These are phyloP conservation scores for Mustelus asterias DNA, from an alignment of 2,113 vertebrate genomes.

Conservation along the genomic window DNA sequence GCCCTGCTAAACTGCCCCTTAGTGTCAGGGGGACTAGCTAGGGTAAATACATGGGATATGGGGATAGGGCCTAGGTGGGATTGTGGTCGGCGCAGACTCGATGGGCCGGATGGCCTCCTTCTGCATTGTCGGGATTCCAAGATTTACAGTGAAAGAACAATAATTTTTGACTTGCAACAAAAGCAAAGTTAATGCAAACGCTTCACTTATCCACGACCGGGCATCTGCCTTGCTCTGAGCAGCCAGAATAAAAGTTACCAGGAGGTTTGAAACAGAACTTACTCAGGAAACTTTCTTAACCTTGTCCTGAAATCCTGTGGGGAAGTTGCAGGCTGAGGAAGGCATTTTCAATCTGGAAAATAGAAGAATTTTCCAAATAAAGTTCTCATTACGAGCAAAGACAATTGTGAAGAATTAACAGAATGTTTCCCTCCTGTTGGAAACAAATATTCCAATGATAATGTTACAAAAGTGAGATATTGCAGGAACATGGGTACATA, in stretches of 20 bases:
- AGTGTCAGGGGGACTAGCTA: too few relatives aligned
- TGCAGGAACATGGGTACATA: too few relatives aligned
- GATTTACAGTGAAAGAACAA: background rate
- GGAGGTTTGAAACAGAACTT: background rate
- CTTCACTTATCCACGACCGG: background rate
- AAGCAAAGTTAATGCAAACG: background rate
- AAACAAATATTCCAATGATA: background rate
- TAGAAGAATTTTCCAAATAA: background rate
- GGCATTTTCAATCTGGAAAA: background rate
- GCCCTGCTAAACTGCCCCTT: too few relatives aligned
- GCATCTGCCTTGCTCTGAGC: background rate
- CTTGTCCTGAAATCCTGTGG: background rate
- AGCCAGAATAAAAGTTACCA: background rate
- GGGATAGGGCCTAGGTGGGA: too few relatives aligned
- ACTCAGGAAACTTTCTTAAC: background rate
- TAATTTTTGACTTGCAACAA: background rate
- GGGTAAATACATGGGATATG: too few relatives aligned
- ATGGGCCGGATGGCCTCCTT: too few relatives aligned
- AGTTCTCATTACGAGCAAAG: background rate
- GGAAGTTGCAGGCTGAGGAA: background rate
- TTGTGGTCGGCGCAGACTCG: too few relatives aligned
- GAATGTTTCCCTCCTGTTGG: background rate
- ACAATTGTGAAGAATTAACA: background rate
- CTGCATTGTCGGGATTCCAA: too few relatives aligned
- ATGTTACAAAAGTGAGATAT: background rate